Conservation (phyloP, 1,140 invertebrate species). For the Bilobella aurantiaca region DNA sequence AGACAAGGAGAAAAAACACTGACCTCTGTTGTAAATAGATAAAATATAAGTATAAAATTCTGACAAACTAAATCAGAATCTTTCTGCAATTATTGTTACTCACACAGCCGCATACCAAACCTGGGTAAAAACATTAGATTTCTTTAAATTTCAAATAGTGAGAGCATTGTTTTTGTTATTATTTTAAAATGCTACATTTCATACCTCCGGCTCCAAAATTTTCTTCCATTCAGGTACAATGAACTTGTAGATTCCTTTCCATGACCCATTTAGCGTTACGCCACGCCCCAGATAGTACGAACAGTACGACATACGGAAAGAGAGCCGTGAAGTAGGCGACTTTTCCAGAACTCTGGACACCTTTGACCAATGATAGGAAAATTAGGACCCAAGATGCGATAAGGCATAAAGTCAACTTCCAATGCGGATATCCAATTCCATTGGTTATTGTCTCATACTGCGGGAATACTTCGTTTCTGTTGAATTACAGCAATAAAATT, state of each 20-base stretch:
- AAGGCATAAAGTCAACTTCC: constrained; percentile 51
- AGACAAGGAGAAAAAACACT: constrained; percentile 54
- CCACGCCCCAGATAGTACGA: constrained; percentile 61
- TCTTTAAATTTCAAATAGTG: too few species aligned
- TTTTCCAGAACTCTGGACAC: constrained; percentile 60
- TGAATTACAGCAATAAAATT: too few species aligned
- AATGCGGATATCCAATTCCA: constrained; percentile 61
- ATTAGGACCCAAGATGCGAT: constrained; percentile 56
- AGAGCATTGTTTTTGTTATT: too few species aligned
- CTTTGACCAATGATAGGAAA: constrained; percentile 62
- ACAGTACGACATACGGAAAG: constrained; percentile 72
- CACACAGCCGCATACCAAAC: constrained; percentile 66
- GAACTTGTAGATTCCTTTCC: constrained; percentile 64
- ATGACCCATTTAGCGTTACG: constrained; percentile 58
- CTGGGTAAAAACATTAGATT: not conserved
- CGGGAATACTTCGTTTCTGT: constrained; percentile 8
- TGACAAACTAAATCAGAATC: too few species aligned
- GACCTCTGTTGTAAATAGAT: too few species aligned
- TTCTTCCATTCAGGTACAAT: constrained; percentile 58
- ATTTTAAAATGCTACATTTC: not conserved
- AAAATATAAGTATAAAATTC: too few species aligned
- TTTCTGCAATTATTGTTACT: too few species aligned
- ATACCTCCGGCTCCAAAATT: constrained; percentile 52
- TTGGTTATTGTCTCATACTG: constrained; percentile 47
- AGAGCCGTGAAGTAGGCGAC: constrained; percentile 44